These are phyloP conservation scores for Myzus persicae DNA, from an alignment of 1,140 invertebrate genomes.

Conservation along the genomic window DNA sequence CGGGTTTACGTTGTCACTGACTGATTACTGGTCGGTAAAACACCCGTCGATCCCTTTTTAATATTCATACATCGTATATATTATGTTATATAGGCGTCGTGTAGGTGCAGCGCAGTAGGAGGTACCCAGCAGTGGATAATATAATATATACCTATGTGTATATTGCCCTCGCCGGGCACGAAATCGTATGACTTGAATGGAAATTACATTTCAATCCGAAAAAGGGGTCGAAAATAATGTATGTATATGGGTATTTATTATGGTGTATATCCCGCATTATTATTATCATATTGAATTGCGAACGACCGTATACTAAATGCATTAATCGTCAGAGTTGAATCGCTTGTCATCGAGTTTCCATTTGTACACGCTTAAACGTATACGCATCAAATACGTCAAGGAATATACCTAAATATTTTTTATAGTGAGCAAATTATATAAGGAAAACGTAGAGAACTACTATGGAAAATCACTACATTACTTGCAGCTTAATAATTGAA, in stretches of 20 bases:
- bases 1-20: conserved; percentile 12
- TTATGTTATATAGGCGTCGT: neutral
- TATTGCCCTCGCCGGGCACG: neutral
- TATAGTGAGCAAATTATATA: neutral
- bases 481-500: neutral
- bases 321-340: neutral
- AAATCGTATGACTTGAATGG: neutral
- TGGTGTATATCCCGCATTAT: neutral
- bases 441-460: neutral
- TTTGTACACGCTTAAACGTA: neutral
- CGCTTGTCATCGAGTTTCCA: neutral
- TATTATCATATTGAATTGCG: neutral
- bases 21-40: neutral
- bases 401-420: neutral
- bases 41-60: neutral
- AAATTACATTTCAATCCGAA: neutral
- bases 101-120: neutral
- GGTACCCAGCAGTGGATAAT: neutral
- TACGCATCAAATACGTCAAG: neutral
- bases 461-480: neutral
- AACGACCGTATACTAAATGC: neutral
- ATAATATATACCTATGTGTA: neutral
- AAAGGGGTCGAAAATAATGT: neutral
- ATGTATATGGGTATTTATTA: neutral
- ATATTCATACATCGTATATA: neutral